Evolutionary conservation across 92 coral and sea anemone species (phyloP).

Genomic region (Zoanthus sociatus): DNA sequence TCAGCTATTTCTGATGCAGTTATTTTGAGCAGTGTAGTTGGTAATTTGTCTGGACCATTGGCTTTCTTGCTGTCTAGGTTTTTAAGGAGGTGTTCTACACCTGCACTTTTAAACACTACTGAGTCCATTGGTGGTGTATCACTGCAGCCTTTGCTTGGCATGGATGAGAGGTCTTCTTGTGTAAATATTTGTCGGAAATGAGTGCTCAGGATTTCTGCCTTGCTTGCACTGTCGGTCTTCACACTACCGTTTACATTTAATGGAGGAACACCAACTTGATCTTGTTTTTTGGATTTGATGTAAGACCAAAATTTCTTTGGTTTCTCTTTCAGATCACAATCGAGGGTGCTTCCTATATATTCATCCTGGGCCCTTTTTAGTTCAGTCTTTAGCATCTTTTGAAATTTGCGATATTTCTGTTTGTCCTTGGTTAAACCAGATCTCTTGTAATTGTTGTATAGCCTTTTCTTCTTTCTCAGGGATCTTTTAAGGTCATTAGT

Average conservation of each 20-base stretch:
- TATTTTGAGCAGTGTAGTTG: constrained; percentile 37
- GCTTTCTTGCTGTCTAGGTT: constrained; percentile 52
- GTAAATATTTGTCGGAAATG: constrained; percentile 63
- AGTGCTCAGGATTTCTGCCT: constrained; percentile 57
- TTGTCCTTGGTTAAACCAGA: constrained; percentile 49
- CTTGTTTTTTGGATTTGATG: constrained; percentile 70
- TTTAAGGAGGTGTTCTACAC: constrained; percentile 46
- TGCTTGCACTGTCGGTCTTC: constrained; percentile 64
- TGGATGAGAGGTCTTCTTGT: constrained; percentile 61
- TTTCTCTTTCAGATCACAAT: constrained; percentile 61
- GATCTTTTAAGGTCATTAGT: constrained; percentile 46
- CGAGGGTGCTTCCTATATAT: constrained; percentile 65
- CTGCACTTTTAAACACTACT: constrained; percentile 43
- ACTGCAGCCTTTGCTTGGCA: constrained; percentile 51
- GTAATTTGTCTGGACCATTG: constrained; percentile 54
- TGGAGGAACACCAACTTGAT: constrained; percentile 70
- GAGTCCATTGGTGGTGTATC: constrained; percentile 36
- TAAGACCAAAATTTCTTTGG: constrained; percentile 82
- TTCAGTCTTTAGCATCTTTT: constrained; percentile 53
- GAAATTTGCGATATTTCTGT: constrained; percentile 67
- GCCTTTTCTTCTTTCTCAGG: constrained; percentile 59
- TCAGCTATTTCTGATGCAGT: constrained; percentile 64
- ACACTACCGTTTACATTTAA: constrained; percentile 44
- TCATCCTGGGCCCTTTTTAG: constrained; percentile 65
- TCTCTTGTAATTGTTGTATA: constrained; percentile 59